A percentile compares a stretch with the other conserved stretches of the same genome.
phyloP scores from a whole-genome alignment of 2,888 invertebrate genomes.

The Platypus cylindrus region DNA sequence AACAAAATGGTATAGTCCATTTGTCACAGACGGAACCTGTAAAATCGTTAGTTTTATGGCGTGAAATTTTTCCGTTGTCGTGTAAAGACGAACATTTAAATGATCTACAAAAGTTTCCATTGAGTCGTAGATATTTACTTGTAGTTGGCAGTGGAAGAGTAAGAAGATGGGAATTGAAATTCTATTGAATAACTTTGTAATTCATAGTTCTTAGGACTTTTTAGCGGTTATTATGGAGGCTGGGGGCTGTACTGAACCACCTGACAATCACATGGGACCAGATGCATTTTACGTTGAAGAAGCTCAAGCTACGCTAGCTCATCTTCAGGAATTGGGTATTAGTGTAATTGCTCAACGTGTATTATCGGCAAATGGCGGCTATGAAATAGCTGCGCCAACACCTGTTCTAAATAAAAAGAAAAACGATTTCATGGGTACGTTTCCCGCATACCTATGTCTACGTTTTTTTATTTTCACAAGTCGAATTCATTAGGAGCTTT shows the following conservation, averaged over 20 bases:
- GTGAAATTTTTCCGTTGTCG: slow-evolving; percentile 53
- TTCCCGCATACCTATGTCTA: neutral
- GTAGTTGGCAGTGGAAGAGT: slow-evolving; percentile 56
- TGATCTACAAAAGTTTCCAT: slow-evolving; percentile 27
- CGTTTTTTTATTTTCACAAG: neutral
- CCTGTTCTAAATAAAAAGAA: slow-evolving; percentile 21
- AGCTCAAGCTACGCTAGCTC: slow-evolving; percentile 71
- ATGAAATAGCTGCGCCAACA: slow-evolving; percentile 37
- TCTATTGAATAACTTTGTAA: too few species aligned
- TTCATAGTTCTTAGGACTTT: slow-evolving; percentile 38
- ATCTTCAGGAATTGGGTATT: slow-evolving; percentile 63
- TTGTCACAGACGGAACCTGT: slow-evolving; percentile 53
- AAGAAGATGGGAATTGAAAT: too few species aligned
- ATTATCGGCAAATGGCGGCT: slow-evolving; percentile 53
- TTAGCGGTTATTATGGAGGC: slow-evolving; percentile 62
- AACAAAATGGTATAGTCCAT: slow-evolving; percentile 60
- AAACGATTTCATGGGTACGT: slow-evolving; percentile 28
- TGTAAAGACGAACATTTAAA: slow-evolving; percentile 27
- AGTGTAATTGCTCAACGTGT: slow-evolving; percentile 57
- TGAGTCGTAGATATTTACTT: slow-evolving; percentile 59
- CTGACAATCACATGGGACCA: slow-evolving; percentile 51
- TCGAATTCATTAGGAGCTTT: slow-evolving; percentile 10
- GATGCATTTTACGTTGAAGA: slow-evolving; percentile 83
- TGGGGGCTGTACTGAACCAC: slow-evolving; percentile 59
- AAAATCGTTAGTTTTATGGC: slow-evolving; percentile 63